Conservation (phyloP, 2,113 vertebrate genomes). For the Donacobius atricapilla region DNA sequence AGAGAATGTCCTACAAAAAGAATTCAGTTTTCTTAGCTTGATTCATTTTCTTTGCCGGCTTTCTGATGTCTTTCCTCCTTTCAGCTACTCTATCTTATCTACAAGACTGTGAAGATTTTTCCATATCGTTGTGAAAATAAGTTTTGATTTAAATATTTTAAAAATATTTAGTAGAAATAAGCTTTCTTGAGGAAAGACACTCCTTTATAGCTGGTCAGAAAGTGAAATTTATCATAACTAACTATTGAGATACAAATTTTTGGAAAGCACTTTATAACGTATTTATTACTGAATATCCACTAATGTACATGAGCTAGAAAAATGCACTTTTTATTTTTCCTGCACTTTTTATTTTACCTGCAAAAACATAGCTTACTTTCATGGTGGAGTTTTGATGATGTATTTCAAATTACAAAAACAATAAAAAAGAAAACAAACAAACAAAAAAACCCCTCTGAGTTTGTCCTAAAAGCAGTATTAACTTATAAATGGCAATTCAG, state of each 20-base stretch:
- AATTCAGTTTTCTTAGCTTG: not conserved
- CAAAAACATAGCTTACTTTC: not conserved
- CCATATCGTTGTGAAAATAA: not conserved
- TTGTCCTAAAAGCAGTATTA: not conserved
- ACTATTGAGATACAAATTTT: not conserved
- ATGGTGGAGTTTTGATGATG: not conserved
- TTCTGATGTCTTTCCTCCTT: not conserved
- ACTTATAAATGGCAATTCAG: not conserved
- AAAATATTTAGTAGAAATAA: not conserved
- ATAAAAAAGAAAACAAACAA: too few relatives aligned
- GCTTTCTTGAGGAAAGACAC: not conserved
- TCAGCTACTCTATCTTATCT: not conserved
- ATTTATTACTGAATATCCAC: not conserved
- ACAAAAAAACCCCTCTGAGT: not conserved
- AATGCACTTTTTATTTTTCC: not conserved
- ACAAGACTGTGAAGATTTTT: not conserved
- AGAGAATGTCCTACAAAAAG: not conserved
- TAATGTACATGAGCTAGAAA: not conserved
- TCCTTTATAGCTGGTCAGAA: not conserved
- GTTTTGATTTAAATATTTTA: not conserved
- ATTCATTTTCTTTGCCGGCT: not conserved
- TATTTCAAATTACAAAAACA: not conserved
- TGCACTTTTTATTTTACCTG: not conserved
- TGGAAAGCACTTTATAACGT: not conserved
- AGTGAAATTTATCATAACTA: not conserved